Evolutionary conservation across 2,797 vertebrate species (phyloP).

Genomic region (Scolopax bukidnonensis): DNA sequence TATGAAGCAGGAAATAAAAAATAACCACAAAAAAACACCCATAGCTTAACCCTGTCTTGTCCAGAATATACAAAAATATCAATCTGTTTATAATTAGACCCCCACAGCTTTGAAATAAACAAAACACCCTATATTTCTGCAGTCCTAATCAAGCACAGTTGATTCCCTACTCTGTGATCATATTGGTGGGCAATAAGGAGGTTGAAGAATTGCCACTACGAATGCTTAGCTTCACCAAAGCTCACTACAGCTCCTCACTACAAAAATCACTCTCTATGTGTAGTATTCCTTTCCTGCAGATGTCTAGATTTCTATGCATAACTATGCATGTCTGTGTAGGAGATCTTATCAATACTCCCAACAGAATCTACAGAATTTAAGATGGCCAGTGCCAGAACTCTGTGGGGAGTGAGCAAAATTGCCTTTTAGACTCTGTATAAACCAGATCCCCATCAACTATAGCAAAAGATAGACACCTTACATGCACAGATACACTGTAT

Average conservation of each 20-base stretch:
- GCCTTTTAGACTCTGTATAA: not conserved
- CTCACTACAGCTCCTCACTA: not conserved
- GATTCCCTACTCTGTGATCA: fast-evolving
- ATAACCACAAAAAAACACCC: not conserved
- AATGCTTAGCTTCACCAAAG: not conserved
- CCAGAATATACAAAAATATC: not conserved
- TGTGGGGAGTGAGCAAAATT: not conserved
- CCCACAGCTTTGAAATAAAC: not conserved
- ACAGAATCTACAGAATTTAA: not conserved
- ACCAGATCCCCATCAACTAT: not conserved
- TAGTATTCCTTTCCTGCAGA: not conserved
- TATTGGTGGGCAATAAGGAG: not conserved
- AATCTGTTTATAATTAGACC: not conserved
- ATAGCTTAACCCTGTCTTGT: not conserved
- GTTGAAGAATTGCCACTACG: not conserved
- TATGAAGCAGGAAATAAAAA: not conserved
- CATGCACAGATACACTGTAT: not conserved
- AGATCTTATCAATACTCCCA: not conserved
- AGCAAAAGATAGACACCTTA: not conserved
- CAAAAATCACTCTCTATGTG: not conserved
- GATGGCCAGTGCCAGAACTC: not conserved
- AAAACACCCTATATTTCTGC: not conserved
- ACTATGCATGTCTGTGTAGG: not conserved
- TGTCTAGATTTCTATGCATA: not conserved
- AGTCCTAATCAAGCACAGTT: not conserved